A percentile compares a stretch with the other conserved stretches of the same genome.
phyloP scores from a whole-genome alignment of 2,888 invertebrate genomes.

The Acronicta alni region DNA sequence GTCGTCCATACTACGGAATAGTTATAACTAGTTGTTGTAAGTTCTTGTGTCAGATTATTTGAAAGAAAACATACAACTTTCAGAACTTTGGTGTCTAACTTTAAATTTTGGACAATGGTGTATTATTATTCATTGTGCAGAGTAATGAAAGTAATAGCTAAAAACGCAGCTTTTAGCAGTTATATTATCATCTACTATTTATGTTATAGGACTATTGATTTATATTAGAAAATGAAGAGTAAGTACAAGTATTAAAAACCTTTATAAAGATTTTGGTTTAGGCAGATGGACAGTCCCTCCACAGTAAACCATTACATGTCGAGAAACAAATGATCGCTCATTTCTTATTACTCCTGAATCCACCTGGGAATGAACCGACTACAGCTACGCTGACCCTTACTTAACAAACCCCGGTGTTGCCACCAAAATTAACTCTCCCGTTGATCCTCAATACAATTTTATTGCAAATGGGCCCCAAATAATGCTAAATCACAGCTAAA shows the following conservation, averaged over 20 bases:
- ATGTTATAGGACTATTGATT: too few species aligned
- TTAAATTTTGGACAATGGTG: too few species aligned
- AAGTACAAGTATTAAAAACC: neutral
- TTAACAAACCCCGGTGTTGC: slow-evolving; percentile 62
- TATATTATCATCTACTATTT: too few species aligned
- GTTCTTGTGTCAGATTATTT: too few species aligned
- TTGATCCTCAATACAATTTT: slow-evolving; percentile 81
- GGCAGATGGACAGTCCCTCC: slow-evolving; percentile 26
- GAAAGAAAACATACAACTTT: too few species aligned
- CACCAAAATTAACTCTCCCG: slow-evolving; percentile 76
- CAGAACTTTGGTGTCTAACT: too few species aligned
- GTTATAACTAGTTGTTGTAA: slow-evolving; percentile 6
- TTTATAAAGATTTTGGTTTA: slow-evolving; percentile 9
- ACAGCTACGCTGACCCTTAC: slow-evolving; percentile 57
- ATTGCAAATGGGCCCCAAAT: slow-evolving; percentile 81
- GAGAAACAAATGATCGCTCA: slow-evolving; percentile 58
- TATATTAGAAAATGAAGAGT: too few species aligned
- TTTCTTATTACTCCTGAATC: slow-evolving; percentile 50
- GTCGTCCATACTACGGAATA: slow-evolving; percentile 20
- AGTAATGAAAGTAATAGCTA: too few species aligned
- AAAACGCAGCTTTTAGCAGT: too few species aligned
- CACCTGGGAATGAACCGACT: slow-evolving; percentile 72
- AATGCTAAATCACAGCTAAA: slow-evolving; percentile 83
- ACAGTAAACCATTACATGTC: slow-evolving; percentile 31
- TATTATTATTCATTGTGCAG: too few species aligned